These are phyloP conservation scores for Leucania comma DNA, from an alignment of 2,888 invertebrate species.

Conservation along the genomic window DNA sequence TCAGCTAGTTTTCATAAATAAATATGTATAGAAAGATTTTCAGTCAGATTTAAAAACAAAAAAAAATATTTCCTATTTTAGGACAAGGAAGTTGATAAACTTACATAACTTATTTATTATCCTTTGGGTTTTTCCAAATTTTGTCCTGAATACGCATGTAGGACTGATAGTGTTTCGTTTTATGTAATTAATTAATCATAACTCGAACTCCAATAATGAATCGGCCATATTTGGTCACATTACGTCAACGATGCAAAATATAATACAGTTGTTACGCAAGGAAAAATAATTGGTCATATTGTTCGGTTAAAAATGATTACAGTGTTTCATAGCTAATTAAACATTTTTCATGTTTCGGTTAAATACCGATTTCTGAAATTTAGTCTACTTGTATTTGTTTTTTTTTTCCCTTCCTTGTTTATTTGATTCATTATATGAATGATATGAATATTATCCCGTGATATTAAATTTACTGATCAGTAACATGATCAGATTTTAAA, in stretches of 20 bases:
- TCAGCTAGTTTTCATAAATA: too few species aligned
- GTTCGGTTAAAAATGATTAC: slow-evolving; percentile 4
- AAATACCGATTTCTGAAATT: background rate
- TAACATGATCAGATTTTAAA: background rate
- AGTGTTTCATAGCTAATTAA: background rate
- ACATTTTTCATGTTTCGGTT: background rate
- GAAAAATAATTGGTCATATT: slow-evolving; percentile 17
- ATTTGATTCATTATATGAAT: too few species aligned
- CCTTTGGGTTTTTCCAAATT: background rate
- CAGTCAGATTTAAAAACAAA: background rate
- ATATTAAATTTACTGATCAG: background rate
- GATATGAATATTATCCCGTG: too few species aligned
- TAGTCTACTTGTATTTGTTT: too few species aligned
- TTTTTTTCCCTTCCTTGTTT: too few species aligned
- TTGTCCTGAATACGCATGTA: slow-evolving; percentile 13
- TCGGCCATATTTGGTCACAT: background rate
- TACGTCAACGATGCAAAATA: slow-evolving; percentile 25
- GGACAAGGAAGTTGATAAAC: slow-evolving; percentile 10
- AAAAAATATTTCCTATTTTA: background rate
- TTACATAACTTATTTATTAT: background rate
- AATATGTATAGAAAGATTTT: background rate
- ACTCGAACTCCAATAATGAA: slow-evolving; percentile 11
- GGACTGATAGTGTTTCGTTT: slow-evolving; percentile 22
- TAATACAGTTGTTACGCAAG: background rate
- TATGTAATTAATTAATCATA: slow-evolving; percentile 22